A percentile compares a stretch with the other conserved stretches of the same genome.
These are phyloP conservation scores for Stomatorhinus walkeri DNA, from an alignment of 2,797 vertebrate species.

Conservation along the genomic window DNA sequence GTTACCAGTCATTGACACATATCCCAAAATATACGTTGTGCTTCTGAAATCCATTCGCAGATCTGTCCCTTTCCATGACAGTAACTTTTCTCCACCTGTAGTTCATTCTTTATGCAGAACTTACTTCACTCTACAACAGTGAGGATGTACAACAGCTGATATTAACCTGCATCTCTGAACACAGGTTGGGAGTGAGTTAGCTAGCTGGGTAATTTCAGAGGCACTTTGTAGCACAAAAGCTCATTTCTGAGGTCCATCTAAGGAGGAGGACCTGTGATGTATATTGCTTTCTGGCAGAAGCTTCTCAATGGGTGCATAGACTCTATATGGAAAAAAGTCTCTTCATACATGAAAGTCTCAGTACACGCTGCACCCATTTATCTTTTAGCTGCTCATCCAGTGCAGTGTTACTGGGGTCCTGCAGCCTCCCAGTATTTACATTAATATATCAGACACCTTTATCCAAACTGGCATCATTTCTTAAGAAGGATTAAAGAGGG, in stretches of 20 bases:
- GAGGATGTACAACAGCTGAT: neutral
- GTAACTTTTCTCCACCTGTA: neutral
- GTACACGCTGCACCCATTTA: neutral
- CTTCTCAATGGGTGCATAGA: neutral
- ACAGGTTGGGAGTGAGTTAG: neutral
- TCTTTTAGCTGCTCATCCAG: neutral
- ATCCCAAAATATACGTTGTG: neutral
- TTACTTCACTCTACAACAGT: neutral
- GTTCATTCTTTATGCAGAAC: neutral
- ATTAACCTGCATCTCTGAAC: neutral
- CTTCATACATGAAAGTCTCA: neutral
- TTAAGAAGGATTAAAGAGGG: neutral
- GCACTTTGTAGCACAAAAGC: neutral
- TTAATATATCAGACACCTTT: neutral
- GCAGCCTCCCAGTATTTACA: neutral
- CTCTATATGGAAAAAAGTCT: neutral
- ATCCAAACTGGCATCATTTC: neutral
- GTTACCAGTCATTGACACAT: neutral
- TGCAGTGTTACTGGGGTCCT: neutral
- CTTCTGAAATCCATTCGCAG: neutral
- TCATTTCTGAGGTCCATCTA: neutral
- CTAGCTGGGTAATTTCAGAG: neutral
- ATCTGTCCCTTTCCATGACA: neutral
- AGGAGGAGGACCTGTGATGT: neutral
- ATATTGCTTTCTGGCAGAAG: neutral